Conservation (phyloP, 2,113 vertebrate species). For the Brachyistius frenatus region DNA sequence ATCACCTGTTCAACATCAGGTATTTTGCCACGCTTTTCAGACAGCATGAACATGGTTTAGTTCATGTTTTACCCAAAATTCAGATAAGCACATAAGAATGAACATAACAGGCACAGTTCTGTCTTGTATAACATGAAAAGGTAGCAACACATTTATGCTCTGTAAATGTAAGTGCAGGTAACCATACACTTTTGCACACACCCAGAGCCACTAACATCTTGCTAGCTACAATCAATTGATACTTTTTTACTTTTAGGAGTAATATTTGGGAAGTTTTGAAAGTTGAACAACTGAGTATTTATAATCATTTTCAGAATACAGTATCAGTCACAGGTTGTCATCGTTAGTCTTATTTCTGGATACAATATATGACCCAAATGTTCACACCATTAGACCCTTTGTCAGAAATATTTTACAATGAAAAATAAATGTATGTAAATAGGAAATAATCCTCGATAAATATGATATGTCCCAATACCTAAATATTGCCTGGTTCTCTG, state of each 20-base stretch:
- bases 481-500: background rate
- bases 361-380: no score
- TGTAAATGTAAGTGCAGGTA: background rate
- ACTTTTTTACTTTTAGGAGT: background rate
- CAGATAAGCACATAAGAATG: background rate
- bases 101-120: background rate
- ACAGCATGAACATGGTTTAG: background rate
- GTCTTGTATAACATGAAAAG: background rate
- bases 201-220: background rate
- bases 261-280: background rate
- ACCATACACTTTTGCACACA: background rate
- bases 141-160: background rate
- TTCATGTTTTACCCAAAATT: background rate
- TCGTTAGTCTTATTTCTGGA: no score
- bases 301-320: no score
- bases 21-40: constrained; percentile 48
- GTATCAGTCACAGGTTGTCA: no score
- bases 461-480: background rate
- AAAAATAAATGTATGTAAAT: no score
- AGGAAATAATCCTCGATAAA: background rate
- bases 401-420: no score
- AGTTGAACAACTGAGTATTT: no score
- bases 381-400: background rate
- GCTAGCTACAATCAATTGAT: background rate
- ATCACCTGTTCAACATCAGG: constrained; percentile 87